These are phyloP conservation scores for Brachionichthys hirsutus DNA, from an alignment of 2,113 vertebrate species.

Conservation along the genomic window DNA sequence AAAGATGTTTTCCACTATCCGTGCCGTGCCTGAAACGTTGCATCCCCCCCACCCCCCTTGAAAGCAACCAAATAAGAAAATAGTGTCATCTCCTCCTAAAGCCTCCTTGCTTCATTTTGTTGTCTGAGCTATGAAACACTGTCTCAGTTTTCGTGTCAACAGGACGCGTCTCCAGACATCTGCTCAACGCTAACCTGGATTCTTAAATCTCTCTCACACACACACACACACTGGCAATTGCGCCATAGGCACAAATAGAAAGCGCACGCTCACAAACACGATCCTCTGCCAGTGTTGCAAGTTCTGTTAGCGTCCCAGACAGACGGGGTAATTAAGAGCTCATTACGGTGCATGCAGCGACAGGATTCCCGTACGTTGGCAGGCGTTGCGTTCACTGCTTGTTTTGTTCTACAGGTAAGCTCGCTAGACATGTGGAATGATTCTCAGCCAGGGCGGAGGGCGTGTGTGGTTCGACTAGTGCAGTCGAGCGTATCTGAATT, in stretches of 20 bases:
- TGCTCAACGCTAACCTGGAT: constrained; percentile 43
- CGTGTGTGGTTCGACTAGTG: constrained; percentile 51
- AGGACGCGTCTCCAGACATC: constrained; percentile 58
- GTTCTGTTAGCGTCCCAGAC: constrained; percentile 65
- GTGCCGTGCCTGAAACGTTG: constrained; percentile 11
- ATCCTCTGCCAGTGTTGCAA: constrained; percentile 64
- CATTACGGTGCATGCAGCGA: constrained; percentile 77
- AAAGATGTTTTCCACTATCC: constrained; percentile 67
- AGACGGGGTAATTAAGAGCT: constrained; percentile 78
- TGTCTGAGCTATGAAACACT: constrained; percentile 62
- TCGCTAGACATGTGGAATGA: constrained; percentile 74
- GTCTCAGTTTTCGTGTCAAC: constrained; percentile 65
- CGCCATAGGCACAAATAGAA: constrained; percentile 51
- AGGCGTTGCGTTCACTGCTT: constrained; percentile 65
- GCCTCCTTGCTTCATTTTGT: constrained; percentile 66
- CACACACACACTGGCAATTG: constrained; percentile 39
- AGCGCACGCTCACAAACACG: constrained; percentile 37
- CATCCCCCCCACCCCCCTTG: constrained; percentile 25
- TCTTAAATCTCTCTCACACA: constrained; percentile 37
- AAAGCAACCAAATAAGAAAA: constrained; percentile 46
- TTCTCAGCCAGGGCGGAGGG: constrained; percentile 56
- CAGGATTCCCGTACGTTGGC: constrained; percentile 71
- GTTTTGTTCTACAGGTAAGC: constrained; percentile 75
- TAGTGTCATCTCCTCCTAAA: constrained; percentile 56
- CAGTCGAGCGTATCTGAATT: constrained; percentile 72